Evolutionary conservation across 1,140 invertebrate genomes (phyloP), one percentile per base, ranked within the genome.

Genomic region (Dendrolimus punctatus): DNA sequence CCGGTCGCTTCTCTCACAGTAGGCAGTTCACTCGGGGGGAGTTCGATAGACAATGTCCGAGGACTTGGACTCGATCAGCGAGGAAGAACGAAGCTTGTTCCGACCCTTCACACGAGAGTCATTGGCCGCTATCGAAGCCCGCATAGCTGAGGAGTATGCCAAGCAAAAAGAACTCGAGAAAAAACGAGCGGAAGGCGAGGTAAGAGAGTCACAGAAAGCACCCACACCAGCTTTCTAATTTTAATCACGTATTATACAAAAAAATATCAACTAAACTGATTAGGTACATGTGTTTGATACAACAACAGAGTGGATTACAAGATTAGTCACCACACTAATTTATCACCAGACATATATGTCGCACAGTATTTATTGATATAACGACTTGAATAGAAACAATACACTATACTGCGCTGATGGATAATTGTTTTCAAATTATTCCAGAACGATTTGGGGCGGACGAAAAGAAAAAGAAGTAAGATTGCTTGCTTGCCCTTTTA

Each of bases 41-140:
- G 85, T 87, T 86, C 83, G 76, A 85, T 90, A 90, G 89, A 90
- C 89, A 90, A 95, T 95, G 94, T 95, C 93, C 92, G 93, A 94
- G 91, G 92, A 92, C 91, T 95, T 92, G 91, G 92, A 93, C 91
- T 94, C 93, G 90, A 90, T 93, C 91, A 94, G 93, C 91, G 94
- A 95, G 92, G 94, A 96, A 94, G 94, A 95, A 92, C 93, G 92
- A 90, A 94, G 94, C 90, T 91, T 95, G 92, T 99, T 98, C 94
- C 94, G 94, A 93, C 96, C 96, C 90, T 98, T 98, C 91, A 98
- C 97, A 85, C 92, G 96, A 89, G 96, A 98, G 90, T 98, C 96
- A 88, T 91, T 98, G 88, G 93, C 94, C 88, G 93, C 92, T 87
- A 97, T 98, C 89, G 95, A 98, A 90, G 90, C 93, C 87, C 93